Conservation (phyloP, 1,140 invertebrate species). For the Stratiolaelaps scimitus region DNA sequence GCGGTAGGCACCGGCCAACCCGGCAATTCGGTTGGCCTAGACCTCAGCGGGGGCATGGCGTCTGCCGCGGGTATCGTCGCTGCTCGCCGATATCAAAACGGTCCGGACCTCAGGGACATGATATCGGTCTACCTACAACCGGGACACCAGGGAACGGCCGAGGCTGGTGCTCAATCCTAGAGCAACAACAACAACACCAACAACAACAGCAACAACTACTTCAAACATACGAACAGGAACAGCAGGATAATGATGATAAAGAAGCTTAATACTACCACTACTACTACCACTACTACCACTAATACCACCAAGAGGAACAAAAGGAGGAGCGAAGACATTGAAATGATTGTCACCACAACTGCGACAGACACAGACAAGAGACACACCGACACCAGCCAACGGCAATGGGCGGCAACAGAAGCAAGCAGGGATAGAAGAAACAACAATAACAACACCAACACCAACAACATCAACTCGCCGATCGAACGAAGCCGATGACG, state of each 20-base stretch:
- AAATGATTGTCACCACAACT: too few species aligned
- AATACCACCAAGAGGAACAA: neutral
- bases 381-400: too few species aligned
- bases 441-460: too few species aligned
- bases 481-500: too few species aligned
- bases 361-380: too few species aligned
- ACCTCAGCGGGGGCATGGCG: constrained; percentile 25
- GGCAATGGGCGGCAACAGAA: too few species aligned
- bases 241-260: neutral
- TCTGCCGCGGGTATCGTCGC: constrained; percentile 1
- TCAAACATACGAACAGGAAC: neutral
- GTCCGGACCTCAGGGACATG: constrained; percentile 25
- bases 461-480: too few species aligned
- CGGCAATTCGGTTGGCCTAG: constrained; percentile 19
- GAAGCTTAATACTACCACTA: neutral
- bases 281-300: neutral
- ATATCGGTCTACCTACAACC: constrained; percentile 18
- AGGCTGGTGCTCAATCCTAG: constrained; percentile 28
- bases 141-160: constrained; percentile 25
- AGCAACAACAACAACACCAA: constrained; percentile 5
- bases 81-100: constrained; percentile 16
- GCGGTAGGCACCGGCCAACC: constrained; percentile 8
- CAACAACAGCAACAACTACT: neutral
- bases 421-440: too few species aligned
- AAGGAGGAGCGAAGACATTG: neutral